Conservation (phyloP, 2,113 vertebrate genomes). For the Phyllostomus hastatus region DNA sequence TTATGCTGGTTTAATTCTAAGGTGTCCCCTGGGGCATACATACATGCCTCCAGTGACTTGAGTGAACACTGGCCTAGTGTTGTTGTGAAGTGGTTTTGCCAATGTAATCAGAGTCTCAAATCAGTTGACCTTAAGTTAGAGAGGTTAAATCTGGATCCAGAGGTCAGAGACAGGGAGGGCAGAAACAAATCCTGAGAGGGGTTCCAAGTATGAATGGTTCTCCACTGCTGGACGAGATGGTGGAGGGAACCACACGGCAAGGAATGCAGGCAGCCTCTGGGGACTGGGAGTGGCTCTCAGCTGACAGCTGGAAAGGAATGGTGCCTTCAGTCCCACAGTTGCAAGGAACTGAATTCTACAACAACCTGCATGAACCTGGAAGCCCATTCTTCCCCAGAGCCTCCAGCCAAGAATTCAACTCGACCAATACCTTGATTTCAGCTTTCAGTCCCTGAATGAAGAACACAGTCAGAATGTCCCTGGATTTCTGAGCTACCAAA, state of each 20-base stretch:
- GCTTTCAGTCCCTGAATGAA: not conserved
- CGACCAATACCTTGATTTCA: not conserved
- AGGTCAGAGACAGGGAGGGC: not conserved
- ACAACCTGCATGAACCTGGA: not conserved
- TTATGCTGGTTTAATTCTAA: not conserved
- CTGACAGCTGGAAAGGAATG: not conserved
- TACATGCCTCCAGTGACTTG: not conserved
- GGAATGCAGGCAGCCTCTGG: not conserved
- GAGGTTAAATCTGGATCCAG: not conserved
- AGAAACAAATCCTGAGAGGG: not conserved
- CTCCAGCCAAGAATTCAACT: not conserved
- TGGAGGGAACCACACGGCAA: not conserved
- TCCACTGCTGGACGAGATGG: not conserved
- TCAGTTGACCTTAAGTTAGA: not conserved
- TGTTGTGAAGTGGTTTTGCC: not conserved
- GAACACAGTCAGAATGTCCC: not conserved
- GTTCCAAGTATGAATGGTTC: not conserved
- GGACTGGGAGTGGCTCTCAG: not conserved
- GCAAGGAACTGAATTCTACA: not conserved
- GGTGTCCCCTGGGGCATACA: not conserved
- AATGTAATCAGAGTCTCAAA: not conserved
- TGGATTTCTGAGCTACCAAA: not conserved
- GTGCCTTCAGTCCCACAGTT: not conserved
- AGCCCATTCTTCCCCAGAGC: not conserved
- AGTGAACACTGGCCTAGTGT: not conserved